A percentile compares a stretch with the other conserved stretches of the same genome.
These are phyloP conservation scores for Platorchestia sp. DNA, from an alignment of 1,140 invertebrate species.

Conservation along the genomic window DNA sequence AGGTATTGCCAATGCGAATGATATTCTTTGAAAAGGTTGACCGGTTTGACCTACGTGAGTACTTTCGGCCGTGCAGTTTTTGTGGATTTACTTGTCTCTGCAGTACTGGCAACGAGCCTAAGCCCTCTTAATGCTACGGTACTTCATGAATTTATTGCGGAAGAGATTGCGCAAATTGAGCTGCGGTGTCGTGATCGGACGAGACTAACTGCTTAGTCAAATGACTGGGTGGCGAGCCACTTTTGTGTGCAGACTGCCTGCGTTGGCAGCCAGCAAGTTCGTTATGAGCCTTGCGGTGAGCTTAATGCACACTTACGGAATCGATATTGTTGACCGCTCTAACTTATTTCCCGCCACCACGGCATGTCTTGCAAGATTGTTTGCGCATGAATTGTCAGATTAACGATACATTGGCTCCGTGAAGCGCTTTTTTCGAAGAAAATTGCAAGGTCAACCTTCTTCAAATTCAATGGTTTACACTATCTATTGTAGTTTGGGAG, in stretches of 20 bases:
- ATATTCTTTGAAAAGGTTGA: neutral
- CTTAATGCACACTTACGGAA: neutral
- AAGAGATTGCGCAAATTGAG: constrained; percentile 1
- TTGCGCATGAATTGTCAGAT: neutral
- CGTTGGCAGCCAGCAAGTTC: neutral
- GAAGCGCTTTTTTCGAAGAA: neutral
- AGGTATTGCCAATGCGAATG: neutral
- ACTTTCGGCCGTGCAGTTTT: neutral
- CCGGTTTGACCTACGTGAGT: neutral
- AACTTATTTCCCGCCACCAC: neutral
- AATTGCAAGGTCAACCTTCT: neutral
- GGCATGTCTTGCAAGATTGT: neutral
- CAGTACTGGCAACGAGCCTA: neutral
- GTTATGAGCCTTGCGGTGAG: neutral
- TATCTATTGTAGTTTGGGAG: neutral
- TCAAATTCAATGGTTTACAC: neutral
- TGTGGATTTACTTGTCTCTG: neutral
- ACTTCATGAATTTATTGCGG: neutral
- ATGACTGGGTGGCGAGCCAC: neutral
- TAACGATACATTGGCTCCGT: neutral
- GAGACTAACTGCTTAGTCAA: neutral
- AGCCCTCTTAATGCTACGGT: neutral
- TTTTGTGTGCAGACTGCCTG: neutral
- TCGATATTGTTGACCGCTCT: neutral
- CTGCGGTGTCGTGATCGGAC: neutral